Percentiles rank a stretch among this genome's conserved stretches.
phyloP scores from a whole-genome alignment of 2,888 invertebrate genomes.

The Cataglyphis livida region DNA sequence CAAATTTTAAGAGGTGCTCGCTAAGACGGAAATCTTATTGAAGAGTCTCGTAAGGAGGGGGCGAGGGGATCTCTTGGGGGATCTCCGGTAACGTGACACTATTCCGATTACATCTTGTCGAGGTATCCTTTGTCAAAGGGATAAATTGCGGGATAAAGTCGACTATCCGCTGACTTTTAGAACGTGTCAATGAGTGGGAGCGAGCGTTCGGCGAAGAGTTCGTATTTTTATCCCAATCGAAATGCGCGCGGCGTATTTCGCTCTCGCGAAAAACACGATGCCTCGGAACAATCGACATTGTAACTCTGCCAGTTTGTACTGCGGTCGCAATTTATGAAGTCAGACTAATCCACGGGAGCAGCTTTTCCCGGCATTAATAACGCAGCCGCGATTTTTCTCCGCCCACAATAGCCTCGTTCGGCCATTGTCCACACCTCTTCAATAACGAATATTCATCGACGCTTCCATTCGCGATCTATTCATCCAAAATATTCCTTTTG shows the following conservation, averaged over 20 bases:
- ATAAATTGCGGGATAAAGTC: constrained; percentile 26
- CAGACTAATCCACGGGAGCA: constrained; percentile 48
- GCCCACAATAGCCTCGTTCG: constrained; percentile 50
- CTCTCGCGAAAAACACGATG: constrained; percentile 25
- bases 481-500: constrained; percentile 47
- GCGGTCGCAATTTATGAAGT: constrained; percentile 46
- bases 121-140: constrained; percentile 29
- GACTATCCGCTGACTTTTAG: constrained; percentile 5
- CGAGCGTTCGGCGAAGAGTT: not conserved
- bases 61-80: too few relatives aligned
- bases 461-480: constrained; percentile 46
- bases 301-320: constrained; percentile 47
- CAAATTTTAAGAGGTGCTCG: constrained; percentile 39
- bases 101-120: constrained; percentile 26
- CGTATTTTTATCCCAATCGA: constrained; percentile 1
- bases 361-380: constrained; percentile 50
- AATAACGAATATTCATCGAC: constrained; percentile 55
- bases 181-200: not conserved
- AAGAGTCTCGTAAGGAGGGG: constrained; percentile 6
- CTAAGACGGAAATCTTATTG: constrained; percentile 16
- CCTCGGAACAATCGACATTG: constrained; percentile 45
- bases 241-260: not conserved
- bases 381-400: constrained; percentile 48
- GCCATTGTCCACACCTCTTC: constrained; percentile 53
- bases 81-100: constrained; percentile 27